Evolutionary conservation across 2,888 invertebrate species (phyloP), one percentile per base, ranked within the genome.

Genomic region (Dinocampus coccinellae): DNA sequence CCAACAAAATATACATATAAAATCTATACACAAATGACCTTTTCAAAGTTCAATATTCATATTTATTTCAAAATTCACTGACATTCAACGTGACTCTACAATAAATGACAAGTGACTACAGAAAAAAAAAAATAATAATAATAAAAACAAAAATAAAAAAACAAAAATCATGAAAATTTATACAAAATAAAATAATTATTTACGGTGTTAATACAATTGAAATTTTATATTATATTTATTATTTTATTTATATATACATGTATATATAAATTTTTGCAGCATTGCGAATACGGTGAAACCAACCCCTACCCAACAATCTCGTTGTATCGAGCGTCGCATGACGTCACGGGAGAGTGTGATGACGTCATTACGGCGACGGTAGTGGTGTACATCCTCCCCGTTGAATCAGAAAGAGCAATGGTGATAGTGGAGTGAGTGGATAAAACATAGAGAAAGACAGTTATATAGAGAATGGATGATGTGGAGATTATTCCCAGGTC

Each of bases 261-360:
- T n/a, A n/a, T n/a, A n/a, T 55, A 13, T 24, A 33, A 33, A 52
- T 53, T 34, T 10, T 13, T 33, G 7, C 16, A 22, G 16, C 55
- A 33, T 33, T 20, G 34, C 11, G 24, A n/a, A 34, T 9, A 9
- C 53, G 26, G 16, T 20, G 13, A 47, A 69, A n/a, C 33, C 24
- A 33, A 39, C 36, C 57, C 11, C 66, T 62, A 6, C 60, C 10
- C 53, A 33, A 20, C 47, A 22, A 11, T n/a, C 16, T 24, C 33
- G 26, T 55, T 80, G 81, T 85, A 85, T 85, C 85, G 85, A 85
- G 81, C 85, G 83, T 74, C 70, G 75, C 65, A 78, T 85, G 85
- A 85, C 85, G 85, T 85, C 85, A 85, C 77, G 79, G 80, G 83
- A 83, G 34, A 78, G 77, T 77, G 80, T 77, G 72, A 79, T 84